Conservation (phyloP, 2,888 invertebrate species). For the Hydraecia micacea region DNA sequence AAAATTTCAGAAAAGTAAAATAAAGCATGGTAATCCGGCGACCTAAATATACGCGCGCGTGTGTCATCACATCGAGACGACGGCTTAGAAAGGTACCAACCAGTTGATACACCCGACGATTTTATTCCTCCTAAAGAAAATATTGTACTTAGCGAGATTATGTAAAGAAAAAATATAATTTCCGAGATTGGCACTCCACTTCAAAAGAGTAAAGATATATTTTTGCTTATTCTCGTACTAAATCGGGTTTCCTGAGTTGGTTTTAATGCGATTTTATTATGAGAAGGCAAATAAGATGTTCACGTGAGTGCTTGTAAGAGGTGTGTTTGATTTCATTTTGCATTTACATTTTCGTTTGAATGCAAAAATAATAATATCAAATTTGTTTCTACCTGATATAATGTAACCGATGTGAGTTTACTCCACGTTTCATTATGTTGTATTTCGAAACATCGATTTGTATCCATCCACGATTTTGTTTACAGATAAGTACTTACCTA, state of each 20-base stretch:
- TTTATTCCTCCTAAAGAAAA: constrained; percentile 70
- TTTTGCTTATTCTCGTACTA: constrained; percentile 69
- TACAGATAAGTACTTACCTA: not conserved
- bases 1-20: constrained; percentile 67
- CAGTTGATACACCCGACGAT: constrained; percentile 66
- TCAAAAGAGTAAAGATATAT: constrained; percentile 71
- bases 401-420: constrained; percentile 14
- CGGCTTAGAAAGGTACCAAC: constrained; percentile 65
- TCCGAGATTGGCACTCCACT: constrained; percentile 74
- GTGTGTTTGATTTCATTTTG: constrained; percentile 66
- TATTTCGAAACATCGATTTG: constrained; percentile 25
- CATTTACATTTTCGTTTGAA: constrained; percentile 50
- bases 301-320: constrained; percentile 51
- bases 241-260: constrained; percentile 70
- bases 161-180: constrained; percentile 75
- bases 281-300: constrained; percentile 69
- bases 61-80: constrained; percentile 69
- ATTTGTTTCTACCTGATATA: constrained; percentile 14
- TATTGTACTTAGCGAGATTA: constrained; percentile 76
- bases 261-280: constrained; percentile 72
- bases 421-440: constrained; percentile 35
- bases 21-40: constrained; percentile 68
- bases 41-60: constrained; percentile 66
- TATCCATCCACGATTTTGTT: constrained; percentile 16
- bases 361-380: constrained; percentile 24